Base-by-base conservation (phyloP, 2,797 vertebrate species). In the Hoplostethus mediterraneus region DNA sequence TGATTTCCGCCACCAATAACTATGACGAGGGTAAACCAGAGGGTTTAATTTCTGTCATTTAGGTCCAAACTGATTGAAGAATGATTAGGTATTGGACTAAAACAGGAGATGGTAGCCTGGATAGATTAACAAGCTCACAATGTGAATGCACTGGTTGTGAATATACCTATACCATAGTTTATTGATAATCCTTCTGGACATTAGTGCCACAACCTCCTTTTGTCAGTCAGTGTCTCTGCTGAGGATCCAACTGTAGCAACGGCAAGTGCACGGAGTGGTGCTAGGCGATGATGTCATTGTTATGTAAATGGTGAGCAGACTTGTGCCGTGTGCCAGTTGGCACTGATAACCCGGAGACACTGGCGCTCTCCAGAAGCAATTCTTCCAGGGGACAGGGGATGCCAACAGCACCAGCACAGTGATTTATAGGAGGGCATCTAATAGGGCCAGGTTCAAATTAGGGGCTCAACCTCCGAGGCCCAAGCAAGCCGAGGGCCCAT, bases 201-300 rank as follows among this genome's bases (percentile, higher is more conserved):
- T 56, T 10, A 56, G 63, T 11, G n/a, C 48, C n/a, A 7, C 17
- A 54, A 53, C 28, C 36, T 76, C 17, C 17, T 21, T 55, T 42
- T 52, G 31, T 73, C 42, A 31, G 33, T 62, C 75, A 57, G 48
- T 64, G 54, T 45, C 49, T 66, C 30, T 52, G 61, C 63, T 33
- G 67, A 69, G 42, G 65, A 57, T 48, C 73, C 56, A 57, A 58
- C 71, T 59, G 30, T 75, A 54, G 80, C 68, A 72, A 71, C 63
- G 51, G 64, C 77, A 71, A 68, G 80, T 66, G 53, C 72, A 73
- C 64, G 58, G 58, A 80, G 81, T 82, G 68, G 75, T 60, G 77
- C 79, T 71, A 10, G 70, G 58, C n/a, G 73, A 87, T 95, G 93
- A 95, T 91, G 92, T 94, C 94, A 94, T 91, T 76, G 75, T 93